phyloP scores from a whole-genome alignment of 2,113 vertebrate species.

The Brachyhypopomus gauderio region DNA sequence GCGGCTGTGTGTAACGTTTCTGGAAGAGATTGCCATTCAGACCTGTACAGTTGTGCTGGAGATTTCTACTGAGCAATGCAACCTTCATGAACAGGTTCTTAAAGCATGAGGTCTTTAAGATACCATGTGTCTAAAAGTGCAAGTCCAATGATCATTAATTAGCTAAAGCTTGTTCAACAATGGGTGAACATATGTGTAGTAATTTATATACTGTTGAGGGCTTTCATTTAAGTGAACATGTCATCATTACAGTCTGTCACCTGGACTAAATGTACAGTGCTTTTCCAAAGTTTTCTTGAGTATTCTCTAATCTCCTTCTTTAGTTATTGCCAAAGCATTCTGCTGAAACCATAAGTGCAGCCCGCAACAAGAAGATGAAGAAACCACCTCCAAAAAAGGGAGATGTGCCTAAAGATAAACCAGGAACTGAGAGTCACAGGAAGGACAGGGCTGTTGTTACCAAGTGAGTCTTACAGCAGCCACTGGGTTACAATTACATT shows the following conservation, averaged over 20 bases:
- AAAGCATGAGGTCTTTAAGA: neutral
- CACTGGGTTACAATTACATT: neutral
- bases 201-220: too few relatives aligned
- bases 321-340: conserved; percentile 90
- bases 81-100: conserved; percentile 84
- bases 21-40: conserved; percentile 86
- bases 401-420: conserved; percentile 83
- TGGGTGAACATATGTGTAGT: too few relatives aligned
- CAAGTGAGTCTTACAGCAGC: conserved; percentile 76
- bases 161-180: too few relatives aligned
- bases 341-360: conserved; percentile 85
- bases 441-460: conserved; percentile 84
- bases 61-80: conserved; percentile 87
- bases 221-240: too few relatives aligned
- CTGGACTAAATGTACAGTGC: too few relatives aligned
- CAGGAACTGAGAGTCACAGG: conserved; percentile 87
- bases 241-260: too few relatives aligned
- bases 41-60: conserved; percentile 81
- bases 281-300: too few relatives aligned
- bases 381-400: conserved; percentile 79
- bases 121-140: too few relatives aligned
- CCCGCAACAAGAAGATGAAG: conserved; percentile 81
- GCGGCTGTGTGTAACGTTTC: conserved; percentile 81
- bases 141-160: too few relatives aligned
- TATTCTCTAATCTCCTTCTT: too few relatives aligned